phyloP scores from a whole-genome alignment of 2,888 invertebrate genomes.

The Stenoptilia bipunctidactyla region DNA sequence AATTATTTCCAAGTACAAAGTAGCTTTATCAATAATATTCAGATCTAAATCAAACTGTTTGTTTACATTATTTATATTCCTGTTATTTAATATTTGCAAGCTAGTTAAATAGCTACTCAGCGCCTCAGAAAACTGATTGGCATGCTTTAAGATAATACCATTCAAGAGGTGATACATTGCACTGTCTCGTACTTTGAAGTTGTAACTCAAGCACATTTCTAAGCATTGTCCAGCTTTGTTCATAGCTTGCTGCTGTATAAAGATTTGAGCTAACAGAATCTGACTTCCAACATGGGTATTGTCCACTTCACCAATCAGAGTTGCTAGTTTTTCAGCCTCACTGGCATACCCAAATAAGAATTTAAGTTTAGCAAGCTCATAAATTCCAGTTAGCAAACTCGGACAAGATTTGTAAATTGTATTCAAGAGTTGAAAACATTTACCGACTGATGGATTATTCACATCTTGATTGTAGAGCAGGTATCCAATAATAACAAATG shows the following conservation, averaged over 20 bases:
- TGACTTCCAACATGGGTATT: constrained; percentile 87
- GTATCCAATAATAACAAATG: constrained; percentile 58
- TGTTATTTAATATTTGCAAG: constrained; percentile 73
- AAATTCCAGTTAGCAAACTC: constrained; percentile 77
- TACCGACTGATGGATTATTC: constrained; percentile 57
- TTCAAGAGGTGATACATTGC: constrained; percentile 90
- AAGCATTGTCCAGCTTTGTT: constrained; percentile 87
- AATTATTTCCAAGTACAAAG: constrained; percentile 89
- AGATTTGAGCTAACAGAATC: constrained; percentile 88
- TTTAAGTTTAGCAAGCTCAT: constrained; percentile 82
- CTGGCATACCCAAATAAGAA: constrained; percentile 83
- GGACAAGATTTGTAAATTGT: constrained; percentile 85
- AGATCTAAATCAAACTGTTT: constrained; percentile 54
- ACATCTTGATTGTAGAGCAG: constrained; percentile 53
- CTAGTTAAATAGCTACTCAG: constrained; percentile 82
- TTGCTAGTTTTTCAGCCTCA: constrained; percentile 78
- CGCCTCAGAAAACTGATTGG: constrained; percentile 78
- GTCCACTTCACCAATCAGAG: constrained; percentile 81
- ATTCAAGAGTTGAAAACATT: constrained; percentile 77
- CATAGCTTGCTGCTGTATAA: constrained; percentile 77
- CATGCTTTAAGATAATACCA: constrained; percentile 85
- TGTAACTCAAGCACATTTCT: constrained; percentile 91
- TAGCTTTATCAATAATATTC: constrained; percentile 82
- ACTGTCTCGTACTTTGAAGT: constrained; percentile 92
- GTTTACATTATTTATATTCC: constrained; percentile 28